Base-by-base conservation (phyloP, 1,140 invertebrate genomes). In the Drosophila littoralis region DNA sequence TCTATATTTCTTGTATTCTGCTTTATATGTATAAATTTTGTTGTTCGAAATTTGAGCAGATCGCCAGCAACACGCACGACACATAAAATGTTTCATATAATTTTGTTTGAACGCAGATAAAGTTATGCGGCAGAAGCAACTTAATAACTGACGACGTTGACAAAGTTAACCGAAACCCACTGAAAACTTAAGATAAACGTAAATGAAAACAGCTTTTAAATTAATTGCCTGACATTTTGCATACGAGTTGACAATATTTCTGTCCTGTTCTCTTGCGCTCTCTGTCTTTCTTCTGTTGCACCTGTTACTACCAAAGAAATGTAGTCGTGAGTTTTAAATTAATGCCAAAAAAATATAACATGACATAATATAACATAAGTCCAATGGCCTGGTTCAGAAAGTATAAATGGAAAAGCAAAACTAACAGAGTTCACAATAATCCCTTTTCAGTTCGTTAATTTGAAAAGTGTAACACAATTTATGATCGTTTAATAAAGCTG, bases 181-280 rank as follows among this genome's bases (percentile, higher is more conserved):
- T 50, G 22, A 13, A 70, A 80, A 84, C 81, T 84, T 74, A 70
- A 74, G 73, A 73, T 66, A 84, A 77, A 80, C 68, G 72, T 61
- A 77, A 77, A 74, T 79, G 55, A 60, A 66, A 72, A 54, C 42
- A 70, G 70, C 79, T 82, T 70, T 78, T 64, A 77, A 84, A 84
- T 84, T 84, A 84, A 84, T 84, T 84, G 77, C 64, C 57, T 51
- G 67, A 61, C 54, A 48, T 61, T 64, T 64, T 28, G 33, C 22
- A 51, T 22, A 6, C n/a, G 55, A 17, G 10, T n/a, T 65, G 40
- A 28, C 9, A 43, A 22, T 42, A 15, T 9, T 6, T 5, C 32
- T 8, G 1, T 10, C 15, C 12, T n/a, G 4, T 32, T 32, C 22
- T 22, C 22, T 22, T 22, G 1, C 22, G 22, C 22, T 22, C 22